Conservation (phyloP, 2,113 vertebrate species). For the Cygnus buccinator region DNA sequence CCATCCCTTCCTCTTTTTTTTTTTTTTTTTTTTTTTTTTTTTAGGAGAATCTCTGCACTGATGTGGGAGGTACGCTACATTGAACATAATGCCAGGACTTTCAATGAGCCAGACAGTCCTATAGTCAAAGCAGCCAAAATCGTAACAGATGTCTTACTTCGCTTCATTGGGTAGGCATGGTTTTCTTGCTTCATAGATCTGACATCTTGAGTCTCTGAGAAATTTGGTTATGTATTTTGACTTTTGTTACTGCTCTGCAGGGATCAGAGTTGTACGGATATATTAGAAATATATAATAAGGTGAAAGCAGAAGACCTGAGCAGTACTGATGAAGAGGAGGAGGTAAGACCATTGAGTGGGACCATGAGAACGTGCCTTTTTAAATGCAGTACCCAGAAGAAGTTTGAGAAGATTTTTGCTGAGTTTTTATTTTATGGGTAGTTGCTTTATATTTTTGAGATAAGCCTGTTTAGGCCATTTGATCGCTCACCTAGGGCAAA, state of each 20-base stretch:
- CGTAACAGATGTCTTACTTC: conserved; percentile 94
- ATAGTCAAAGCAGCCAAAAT: conserved; percentile 95
- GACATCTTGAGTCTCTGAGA: neutral
- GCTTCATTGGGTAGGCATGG: conserved; percentile 88
- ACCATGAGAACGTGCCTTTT: neutral
- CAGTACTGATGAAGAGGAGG: conserved; percentile 86
- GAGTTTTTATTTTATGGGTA: neutral
- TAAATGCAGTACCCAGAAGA: neutral
- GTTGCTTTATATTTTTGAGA: neutral
- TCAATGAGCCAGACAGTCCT: conserved; percentile 96
- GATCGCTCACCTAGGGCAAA: neutral
- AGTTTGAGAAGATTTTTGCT: neutral
- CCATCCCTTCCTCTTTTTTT: neutral
- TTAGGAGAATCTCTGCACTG: conserved; percentile 94
- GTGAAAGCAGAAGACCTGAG: conserved; percentile 89
- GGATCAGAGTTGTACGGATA: conserved; percentile 93
- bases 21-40: neutral
- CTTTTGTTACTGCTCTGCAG: conserved; percentile 74
- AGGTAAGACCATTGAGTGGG: conserved; percentile 65
- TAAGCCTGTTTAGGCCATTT: neutral
- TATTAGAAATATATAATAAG: conserved; percentile 90
- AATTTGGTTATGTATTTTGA: neutral
- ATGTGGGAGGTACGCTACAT: conserved; percentile 99
- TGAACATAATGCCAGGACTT: conserved; percentile 96
- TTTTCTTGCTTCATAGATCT: neutral